Evolutionary conservation across 2,113 vertebrate species (phyloP).

Genomic region (Tragelaphus buxtoni): DNA sequence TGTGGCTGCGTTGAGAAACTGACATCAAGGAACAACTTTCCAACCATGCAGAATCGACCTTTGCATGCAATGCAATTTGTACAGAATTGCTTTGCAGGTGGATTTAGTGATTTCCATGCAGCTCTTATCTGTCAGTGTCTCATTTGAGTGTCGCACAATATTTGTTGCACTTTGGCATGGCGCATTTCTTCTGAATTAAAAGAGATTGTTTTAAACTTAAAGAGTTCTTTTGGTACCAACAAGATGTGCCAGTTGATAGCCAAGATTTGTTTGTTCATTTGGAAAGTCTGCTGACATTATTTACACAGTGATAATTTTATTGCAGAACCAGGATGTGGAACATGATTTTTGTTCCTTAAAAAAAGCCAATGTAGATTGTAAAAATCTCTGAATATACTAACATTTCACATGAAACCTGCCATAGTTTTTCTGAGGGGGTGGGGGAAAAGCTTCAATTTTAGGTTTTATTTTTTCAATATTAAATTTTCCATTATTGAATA

Average conservation of each 20-base stretch:
- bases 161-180: conserved; percentile 90
- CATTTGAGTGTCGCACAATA: conserved; percentile 85
- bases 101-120: conserved; percentile 84
- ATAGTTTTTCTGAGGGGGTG: conserved; percentile 80
- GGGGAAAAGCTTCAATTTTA: conserved; percentile 80
- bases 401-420: conserved; percentile 87
- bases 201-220: conserved; percentile 78
- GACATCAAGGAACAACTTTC: conserved; percentile 76
- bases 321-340: conserved; percentile 81
- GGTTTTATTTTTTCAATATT: conserved; percentile 87
- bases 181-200: conserved; percentile 85
- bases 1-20: conserved; percentile 90
- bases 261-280: conserved; percentile 82
- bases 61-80: conserved; percentile 85
- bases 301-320: conserved; percentile 79
- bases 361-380: conserved; percentile 86
- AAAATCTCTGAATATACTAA: conserved; percentile 85
- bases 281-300: conserved; percentile 84
- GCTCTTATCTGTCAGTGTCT: conserved; percentile 87
- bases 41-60: conserved; percentile 77
- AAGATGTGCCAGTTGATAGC: conserved; percentile 84
- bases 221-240: conserved; percentile 84
- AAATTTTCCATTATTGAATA: conserved; percentile 86
- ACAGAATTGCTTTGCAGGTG: conserved; percentile 87
- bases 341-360: conserved; percentile 76